Evolutionary conservation across 2,797 vertebrate species (phyloP), one percentile per base, ranked within the genome.

Genomic region (Phoeniculus purpureus): DNA sequence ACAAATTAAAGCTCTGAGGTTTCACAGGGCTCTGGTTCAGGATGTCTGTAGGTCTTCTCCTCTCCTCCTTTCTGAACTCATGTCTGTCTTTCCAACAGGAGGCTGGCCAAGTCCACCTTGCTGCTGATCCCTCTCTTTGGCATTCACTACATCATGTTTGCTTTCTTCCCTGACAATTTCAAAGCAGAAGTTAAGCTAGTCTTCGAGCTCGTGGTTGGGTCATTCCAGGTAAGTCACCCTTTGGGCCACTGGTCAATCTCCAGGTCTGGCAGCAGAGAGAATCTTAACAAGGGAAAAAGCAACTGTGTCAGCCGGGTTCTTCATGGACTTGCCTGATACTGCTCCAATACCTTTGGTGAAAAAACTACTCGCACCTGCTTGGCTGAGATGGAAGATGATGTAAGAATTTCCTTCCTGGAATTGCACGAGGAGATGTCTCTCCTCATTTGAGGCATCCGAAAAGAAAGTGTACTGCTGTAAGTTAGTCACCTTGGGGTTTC

Each of bases 61-160:
- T 61, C 21, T 75, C 20, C 79, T 13, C 40, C 29, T 11, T 72
- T 3, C 1, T 72, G 66, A 34, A 70, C 62, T 93, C 62, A 13
- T 32, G 70, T 85, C 93, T 96, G 67, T 93, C 64, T 94, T 93
- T 67, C 74, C 95, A 94, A 92, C 97, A 99, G 99, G 98, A 98
- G 99, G 90, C 97, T 99, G 94, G 98, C 99, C 34, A 99, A 99
- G 95, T 99, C 99, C 17, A 99, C 99, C 1, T 97, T 99, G 88
- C 98, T 99, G 90, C 96, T 99, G 96, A 99, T 99, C 93, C 99
- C 99, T 17, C 98, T 99, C 58, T 99, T 99, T 70, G 99, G 99
- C 31, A 98, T 98, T 40, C 99, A 99, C 96, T 99, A 99, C 79
- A 98, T 98, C 62, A 98, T 99, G 95, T 99, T 99, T 59, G 98